phyloP scores from a whole-genome alignment of 2,888 invertebrate species.

The Sclerodermus sp. region DNA sequence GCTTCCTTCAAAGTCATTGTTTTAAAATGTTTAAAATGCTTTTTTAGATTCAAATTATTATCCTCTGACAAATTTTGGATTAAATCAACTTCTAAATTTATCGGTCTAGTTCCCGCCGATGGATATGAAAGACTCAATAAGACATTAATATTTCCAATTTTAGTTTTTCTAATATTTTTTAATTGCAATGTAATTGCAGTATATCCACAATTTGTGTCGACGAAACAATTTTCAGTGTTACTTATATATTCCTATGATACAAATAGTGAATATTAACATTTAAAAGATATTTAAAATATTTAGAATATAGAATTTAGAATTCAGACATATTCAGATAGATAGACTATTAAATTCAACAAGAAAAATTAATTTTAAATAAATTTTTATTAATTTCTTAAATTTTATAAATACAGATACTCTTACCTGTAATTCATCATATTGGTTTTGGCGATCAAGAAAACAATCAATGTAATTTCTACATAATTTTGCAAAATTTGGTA shows the following conservation, averaged over 20 bases:
- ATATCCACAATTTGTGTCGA: neutral
- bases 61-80: too few relatives aligned
- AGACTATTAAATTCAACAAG: too few relatives aligned
- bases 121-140: too few relatives aligned
- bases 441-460: slow-evolving; percentile 13
- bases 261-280: too few relatives aligned
- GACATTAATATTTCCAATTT: neutral
- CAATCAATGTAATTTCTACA: slow-evolving; percentile 24
- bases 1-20: too few relatives aligned
- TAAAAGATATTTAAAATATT: too few relatives aligned
- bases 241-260: neutral
- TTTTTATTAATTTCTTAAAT: neutral
- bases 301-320: too few relatives aligned
- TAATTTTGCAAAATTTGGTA: slow-evolving; percentile 18
- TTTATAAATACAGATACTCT: neutral
- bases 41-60: too few relatives aligned
- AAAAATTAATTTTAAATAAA: neutral
- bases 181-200: neutral
- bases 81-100: too few relatives aligned
- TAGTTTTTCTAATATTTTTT: neutral
- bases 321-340: too few relatives aligned
- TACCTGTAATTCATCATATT: slow-evolving; percentile 23
- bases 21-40: too few relatives aligned
- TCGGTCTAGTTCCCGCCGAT: too few relatives aligned
- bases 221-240: neutral